phyloP scores from a whole-genome alignment of 1,140 invertebrate species.

The Drosophila ogumai region DNA sequence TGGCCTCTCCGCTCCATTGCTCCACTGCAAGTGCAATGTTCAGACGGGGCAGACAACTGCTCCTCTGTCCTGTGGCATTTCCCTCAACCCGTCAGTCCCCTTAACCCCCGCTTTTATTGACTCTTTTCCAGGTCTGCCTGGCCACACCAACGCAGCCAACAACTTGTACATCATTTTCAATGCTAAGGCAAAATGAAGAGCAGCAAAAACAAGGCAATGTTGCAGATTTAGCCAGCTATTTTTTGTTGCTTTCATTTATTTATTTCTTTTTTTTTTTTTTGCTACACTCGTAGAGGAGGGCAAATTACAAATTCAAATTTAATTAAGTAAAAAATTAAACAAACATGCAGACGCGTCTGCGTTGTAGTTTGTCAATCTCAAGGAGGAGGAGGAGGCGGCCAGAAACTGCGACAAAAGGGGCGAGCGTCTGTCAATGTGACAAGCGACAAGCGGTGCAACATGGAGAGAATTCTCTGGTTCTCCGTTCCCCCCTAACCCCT shows the following conservation, averaged over 20 bases:
- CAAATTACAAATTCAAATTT: conserved; percentile 84
- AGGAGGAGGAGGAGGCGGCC: background rate
- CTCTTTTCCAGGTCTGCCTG: conserved; percentile 52
- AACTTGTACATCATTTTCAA: conserved; percentile 83
- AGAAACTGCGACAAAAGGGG: background rate
- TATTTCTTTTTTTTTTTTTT: conserved; percentile 1
- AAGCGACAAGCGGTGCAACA: conserved; percentile 77
- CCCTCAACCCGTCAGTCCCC: conserved; percentile 2
- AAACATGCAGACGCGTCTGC: conserved; percentile 80
- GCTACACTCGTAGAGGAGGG: conserved; percentile 57
- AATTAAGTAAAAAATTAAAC: conserved; percentile 84
- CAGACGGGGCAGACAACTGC: conserved; percentile 33
- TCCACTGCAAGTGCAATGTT: conserved; percentile 41
- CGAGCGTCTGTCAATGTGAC: conserved; percentile 76
- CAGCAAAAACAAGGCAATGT: conserved; percentile 42
- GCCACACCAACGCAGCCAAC: conserved; percentile 75
- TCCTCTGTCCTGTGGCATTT: conserved; percentile 10
- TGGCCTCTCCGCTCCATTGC: conserved; percentile 23
- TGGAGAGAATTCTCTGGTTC: conserved; percentile 50
- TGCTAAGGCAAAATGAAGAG: conserved; percentile 76
- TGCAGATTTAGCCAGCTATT: conserved; percentile 68
- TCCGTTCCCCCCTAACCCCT: background rate
- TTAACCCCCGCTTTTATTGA: conserved; percentile 29
- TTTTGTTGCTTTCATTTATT: conserved; percentile 41
- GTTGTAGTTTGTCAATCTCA: conserved; percentile 72